Evolutionary conservation across 2,113 vertebrate species (phyloP).

Genomic region (Prietella phreatophila): DNA sequence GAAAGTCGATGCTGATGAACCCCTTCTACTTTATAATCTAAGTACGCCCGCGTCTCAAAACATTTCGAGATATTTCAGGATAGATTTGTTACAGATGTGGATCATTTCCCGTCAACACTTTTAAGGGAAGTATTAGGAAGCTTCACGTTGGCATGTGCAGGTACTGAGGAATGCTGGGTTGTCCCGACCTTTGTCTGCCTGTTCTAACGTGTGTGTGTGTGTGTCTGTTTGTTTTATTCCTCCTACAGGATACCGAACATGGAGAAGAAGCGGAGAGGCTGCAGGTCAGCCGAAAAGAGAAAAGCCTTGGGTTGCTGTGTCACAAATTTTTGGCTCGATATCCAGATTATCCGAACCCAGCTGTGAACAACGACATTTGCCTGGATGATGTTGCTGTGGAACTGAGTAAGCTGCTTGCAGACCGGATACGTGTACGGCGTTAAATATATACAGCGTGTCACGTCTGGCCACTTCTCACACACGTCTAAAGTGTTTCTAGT

Average conservation of each 20-base stretch:
- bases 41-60: background rate
- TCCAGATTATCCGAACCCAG: slow-evolving; percentile 81
- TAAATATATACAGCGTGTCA: background rate
- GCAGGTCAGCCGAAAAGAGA: slow-evolving; percentile 91
- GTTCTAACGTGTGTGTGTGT: background rate
- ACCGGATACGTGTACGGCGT: background rate
- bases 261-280: slow-evolving; percentile 87
- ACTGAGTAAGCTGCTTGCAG: slow-evolving; percentile 79
- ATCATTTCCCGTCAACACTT: background rate
- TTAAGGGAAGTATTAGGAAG: no score
- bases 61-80: background rate
- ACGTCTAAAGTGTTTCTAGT: background rate
- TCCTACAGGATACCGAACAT: slow-evolving; percentile 76
- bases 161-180: background rate
- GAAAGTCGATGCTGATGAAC: background rate
- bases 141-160: no score
- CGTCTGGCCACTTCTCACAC: background rate
- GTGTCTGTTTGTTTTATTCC: background rate
- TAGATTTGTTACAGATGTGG: background rate
- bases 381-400: slow-evolving; percentile 91
- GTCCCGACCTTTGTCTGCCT: background rate
- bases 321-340: slow-evolving; percentile 91
- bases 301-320: slow-evolving; percentile 91
- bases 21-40: no score
- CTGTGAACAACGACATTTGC: slow-evolving; percentile 83